Evolutionary conservation across 2,797 vertebrate genomes (phyloP).

Genomic region (Phylloscopus collybita): DNA sequence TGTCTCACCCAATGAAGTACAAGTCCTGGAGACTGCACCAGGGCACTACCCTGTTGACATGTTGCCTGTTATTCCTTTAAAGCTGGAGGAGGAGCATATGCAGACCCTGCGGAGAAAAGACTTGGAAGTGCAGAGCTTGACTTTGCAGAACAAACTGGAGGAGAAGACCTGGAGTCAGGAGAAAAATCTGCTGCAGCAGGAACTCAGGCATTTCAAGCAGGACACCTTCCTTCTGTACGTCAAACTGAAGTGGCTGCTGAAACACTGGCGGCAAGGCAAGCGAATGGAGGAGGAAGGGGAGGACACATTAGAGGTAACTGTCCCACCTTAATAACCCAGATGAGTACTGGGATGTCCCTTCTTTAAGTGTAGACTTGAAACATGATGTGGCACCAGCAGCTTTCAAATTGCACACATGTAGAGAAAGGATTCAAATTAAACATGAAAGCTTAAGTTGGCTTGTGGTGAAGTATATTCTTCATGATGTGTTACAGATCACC

Average conservation of each 20-base stretch:
- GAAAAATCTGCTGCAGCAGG: conserved; percentile 86
- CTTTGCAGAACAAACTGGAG: conserved; percentile 81
- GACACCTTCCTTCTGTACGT: conserved; percentile 92
- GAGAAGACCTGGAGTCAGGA: conserved; percentile 90
- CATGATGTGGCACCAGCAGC: background rate
- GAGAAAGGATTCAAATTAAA: background rate
- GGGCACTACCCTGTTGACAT: background rate
- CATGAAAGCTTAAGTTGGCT: background rate
- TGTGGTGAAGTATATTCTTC: background rate
- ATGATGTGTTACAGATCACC: background rate
- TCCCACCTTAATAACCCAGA: background rate
- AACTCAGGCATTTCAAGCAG: conserved; percentile 89
- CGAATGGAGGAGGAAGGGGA: conserved; percentile 80
- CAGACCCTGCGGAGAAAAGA: conserved; percentile 81
- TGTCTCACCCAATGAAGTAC: background rate
- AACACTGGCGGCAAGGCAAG: conserved; percentile 89
- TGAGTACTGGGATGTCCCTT: background rate
- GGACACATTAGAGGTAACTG: conserved; percentile 80
- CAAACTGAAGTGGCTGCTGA: conserved; percentile 92
- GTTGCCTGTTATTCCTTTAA: conserved; percentile 43
- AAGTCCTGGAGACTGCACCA: background rate
- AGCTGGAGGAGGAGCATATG: conserved; percentile 86
- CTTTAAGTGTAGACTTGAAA: background rate
- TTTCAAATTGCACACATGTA: background rate
- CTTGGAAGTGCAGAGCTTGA: conserved; percentile 90